phyloP scores from a whole-genome alignment of 1,140 invertebrate genomes.

The Scaptodrosophila lebanonensis region DNA sequence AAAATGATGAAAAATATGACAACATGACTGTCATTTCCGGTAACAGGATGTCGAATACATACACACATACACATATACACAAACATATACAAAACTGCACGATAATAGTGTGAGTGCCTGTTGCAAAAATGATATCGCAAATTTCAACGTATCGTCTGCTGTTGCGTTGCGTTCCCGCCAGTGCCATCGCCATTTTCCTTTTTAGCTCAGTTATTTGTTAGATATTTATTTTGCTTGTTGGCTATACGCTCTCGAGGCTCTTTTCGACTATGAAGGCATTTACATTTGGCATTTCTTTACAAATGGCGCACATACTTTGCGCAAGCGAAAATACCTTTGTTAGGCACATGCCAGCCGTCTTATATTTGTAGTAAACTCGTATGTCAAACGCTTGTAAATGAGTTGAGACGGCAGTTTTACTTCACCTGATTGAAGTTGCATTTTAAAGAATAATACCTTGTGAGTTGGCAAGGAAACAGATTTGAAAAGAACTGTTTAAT shows the following conservation, averaged over 20 bases:
- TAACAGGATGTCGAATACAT: slow-evolving; percentile 23
- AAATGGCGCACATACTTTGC: slow-evolving; percentile 28
- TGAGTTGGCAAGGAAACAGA: no score
- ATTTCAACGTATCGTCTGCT: slow-evolving; percentile 4
- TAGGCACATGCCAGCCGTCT: slow-evolving; percentile 12
- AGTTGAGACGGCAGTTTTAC: no score
- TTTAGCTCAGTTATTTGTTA: slow-evolving; percentile 31
- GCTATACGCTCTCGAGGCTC: slow-evolving; percentile 11
- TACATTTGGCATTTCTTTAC: slow-evolving; percentile 38
- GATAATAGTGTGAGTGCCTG: not conserved
- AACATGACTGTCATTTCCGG: slow-evolving; percentile 34
- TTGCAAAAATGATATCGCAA: slow-evolving; percentile 26
- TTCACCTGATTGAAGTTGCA: no score
- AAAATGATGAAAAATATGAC: slow-evolving; percentile 36
- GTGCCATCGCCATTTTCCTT: not conserved
- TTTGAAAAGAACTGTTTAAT: no score
- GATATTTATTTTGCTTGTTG: slow-evolving; percentile 36
- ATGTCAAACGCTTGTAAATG: no score
- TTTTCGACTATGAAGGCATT: slow-evolving; percentile 19
- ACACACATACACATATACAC: slow-evolving; percentile 6
- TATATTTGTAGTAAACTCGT: no score
- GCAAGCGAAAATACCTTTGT: slow-evolving; percentile 25
- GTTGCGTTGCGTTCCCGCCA: no score
- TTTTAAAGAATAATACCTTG: no score
- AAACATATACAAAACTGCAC: not conserved